These are phyloP conservation scores for Propithecus perrieri DNA, from an alignment of 2,797 vertebrate species.

Conservation along the genomic window DNA sequence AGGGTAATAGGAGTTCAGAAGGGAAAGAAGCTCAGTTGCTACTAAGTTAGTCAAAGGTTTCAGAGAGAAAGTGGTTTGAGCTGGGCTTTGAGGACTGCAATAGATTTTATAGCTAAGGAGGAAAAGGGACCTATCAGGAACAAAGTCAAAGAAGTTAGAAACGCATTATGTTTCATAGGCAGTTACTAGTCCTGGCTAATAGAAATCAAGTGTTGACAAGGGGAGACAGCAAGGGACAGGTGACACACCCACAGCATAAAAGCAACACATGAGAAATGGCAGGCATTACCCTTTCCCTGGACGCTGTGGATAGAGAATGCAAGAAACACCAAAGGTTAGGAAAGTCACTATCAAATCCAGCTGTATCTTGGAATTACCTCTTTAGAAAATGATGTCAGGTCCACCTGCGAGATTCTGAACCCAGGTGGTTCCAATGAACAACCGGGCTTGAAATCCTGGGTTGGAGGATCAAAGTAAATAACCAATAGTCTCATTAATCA, in stretches of 20 bases:
- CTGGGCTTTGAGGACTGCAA: background rate
- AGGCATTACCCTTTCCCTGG: background rate
- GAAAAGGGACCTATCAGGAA: background rate
- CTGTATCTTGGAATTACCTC: background rate
- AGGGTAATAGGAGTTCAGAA: background rate
- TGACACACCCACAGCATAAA: background rate
- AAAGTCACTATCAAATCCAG: background rate
- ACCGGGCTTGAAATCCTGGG: background rate
- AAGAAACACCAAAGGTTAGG: background rate
- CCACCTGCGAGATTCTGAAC: background rate
- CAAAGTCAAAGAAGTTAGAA: background rate
- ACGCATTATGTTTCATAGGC: background rate
- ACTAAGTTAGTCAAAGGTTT: background rate
- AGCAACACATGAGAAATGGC: background rate
- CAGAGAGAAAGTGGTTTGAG: background rate
- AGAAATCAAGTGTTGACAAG: background rate
- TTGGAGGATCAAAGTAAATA: background rate
- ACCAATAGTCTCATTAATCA: background rate
- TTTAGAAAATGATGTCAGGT: background rate
- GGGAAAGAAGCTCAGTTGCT: background rate
- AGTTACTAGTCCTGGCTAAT: background rate
- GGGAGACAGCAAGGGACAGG: background rate
- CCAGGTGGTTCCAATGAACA: background rate
- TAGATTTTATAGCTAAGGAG: background rate
- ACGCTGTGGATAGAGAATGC: background rate